Conservation (phyloP, 92 coral and sea anemone species). For the Siderastrea siderea region DNA sequence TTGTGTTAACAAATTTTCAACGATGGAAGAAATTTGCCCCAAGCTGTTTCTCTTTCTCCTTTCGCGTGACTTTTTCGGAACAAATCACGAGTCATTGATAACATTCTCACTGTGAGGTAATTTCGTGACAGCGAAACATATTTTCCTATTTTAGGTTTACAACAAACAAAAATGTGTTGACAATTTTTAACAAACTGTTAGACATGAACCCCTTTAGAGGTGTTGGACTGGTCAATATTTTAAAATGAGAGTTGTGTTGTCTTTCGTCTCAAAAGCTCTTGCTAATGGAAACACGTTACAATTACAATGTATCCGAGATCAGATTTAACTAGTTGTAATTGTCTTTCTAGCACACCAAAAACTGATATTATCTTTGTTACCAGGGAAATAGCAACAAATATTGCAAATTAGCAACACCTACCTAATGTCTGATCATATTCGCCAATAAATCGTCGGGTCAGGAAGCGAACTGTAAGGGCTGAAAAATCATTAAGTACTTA, state of each 20-base stretch:
- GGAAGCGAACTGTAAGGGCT: conserved; percentile 94
- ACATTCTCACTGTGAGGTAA: conserved; percentile 4
- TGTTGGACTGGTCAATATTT: neutral
- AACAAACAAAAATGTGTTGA: neutral
- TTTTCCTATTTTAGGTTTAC: conserved; percentile 5
- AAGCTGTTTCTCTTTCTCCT: neutral
- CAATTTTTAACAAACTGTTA: neutral
- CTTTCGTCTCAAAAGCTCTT: too few relatives aligned
- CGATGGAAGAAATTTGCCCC: neutral
- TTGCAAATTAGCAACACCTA: conserved; percentile 24
- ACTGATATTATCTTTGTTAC: neutral
- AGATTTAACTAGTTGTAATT: too few relatives aligned
- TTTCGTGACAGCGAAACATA: neutral
- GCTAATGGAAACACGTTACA: too few relatives aligned
- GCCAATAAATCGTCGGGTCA: conserved; percentile 92
- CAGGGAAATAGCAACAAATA: neutral
- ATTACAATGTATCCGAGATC: too few relatives aligned
- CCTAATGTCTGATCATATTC: conserved; percentile 91
- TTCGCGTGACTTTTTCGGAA: neutral
- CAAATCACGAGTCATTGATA: neutral
- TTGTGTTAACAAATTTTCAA: neutral
- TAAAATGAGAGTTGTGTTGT: neutral
- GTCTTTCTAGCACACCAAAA: too few relatives aligned
- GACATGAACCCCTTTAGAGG: neutral
- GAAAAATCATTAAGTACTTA: neutral